These are phyloP conservation scores for Microvelia longipes DNA, from an alignment of 1,140 invertebrate species.

Conservation along the genomic window DNA sequence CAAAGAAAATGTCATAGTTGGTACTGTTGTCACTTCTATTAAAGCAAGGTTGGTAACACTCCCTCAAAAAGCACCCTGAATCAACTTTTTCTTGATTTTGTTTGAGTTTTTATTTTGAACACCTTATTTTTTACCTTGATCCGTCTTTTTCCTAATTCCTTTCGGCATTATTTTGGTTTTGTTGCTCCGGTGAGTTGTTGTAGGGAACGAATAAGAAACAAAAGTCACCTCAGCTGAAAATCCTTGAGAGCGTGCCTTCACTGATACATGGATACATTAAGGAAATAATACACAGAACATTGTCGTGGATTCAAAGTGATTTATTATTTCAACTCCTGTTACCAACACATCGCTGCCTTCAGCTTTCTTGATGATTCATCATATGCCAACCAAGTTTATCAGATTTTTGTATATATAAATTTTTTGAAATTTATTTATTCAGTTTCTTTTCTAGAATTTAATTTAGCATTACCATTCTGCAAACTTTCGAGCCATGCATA, in stretches of 20 bases:
- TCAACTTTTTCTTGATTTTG: neutral
- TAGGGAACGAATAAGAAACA: neutral
- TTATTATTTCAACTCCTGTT: no score
- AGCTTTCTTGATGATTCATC: no score
- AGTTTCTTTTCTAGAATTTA: no score
- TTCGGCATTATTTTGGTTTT: neutral
- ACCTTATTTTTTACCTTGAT: neutral
- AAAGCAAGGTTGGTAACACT: conserved; percentile 80
- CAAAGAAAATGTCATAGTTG: conserved; percentile 94
- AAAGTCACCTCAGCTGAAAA: neutral
- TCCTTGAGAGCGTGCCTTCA: neutral
- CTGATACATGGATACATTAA: neutral
- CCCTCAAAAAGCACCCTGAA: neutral
- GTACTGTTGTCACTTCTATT: conserved; percentile 88
- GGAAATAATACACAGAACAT: neutral
- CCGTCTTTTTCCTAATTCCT: neutral
- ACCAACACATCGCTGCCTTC: no score
- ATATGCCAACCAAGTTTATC: no score
- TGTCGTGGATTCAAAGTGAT: neutral
- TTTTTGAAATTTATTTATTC: no score
- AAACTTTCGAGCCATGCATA: no score
- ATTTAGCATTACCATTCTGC: no score
- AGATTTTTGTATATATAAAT: no score
- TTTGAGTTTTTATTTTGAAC: neutral
- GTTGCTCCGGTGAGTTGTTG: neutral